Evolutionary conservation across 2,888 invertebrate species (phyloP), one percentile per base, ranked within the genome.

Genomic region (Drosophila pseudotakahashii): DNA sequence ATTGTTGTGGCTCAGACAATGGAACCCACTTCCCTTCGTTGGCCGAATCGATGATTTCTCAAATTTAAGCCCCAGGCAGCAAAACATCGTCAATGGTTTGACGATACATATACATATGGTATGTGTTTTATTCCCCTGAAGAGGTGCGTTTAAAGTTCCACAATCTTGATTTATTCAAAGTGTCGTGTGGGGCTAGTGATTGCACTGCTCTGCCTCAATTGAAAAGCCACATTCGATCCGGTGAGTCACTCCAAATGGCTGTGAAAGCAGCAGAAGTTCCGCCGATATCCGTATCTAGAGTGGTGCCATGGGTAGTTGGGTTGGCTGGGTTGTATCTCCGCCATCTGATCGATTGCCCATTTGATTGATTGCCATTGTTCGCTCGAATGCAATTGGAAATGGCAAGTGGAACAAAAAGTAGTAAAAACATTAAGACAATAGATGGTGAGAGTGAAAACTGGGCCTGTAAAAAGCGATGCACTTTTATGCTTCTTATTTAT

Each of bases 291-390:
- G 23, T 51, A 63, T 64, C 44, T 58, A 44, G 26, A 37, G 26
- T 36, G 53, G 4, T 13, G 30, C 9, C 16, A 23, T 34, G 36
- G 57, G n/a, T 19, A 54, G 34, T 7, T 55, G 13, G 54, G 5
- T 13, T 54, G n/a, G 16, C 30, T 14, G 39, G 14, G 36, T 19
- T 51, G 45, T 61, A 44, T 62, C 51, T 53, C 59, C 14, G 44
- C 7, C 44, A 37, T 42, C 36, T 59, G 66, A 68, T 68, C 67
- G 66, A 68, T 58, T 47, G 58, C 51, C 30, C 50, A 50, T 76
- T 76, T 80, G 74, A 81, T 79, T 76, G 78, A 79, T 79, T 63
- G 64, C 74, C 34, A 55, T 68, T 54, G 45, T 66, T 47, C 34
- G 36, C 19, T 44, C 16, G 36, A 51, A 14, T 32, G 34, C 26